A percentile compares a stretch with the other conserved stretches of the same genome.
These are phyloP conservation scores for Ptychobarbus kaznakovi DNA, from an alignment of 2,797 vertebrate genomes.

Conservation along the genomic window DNA sequence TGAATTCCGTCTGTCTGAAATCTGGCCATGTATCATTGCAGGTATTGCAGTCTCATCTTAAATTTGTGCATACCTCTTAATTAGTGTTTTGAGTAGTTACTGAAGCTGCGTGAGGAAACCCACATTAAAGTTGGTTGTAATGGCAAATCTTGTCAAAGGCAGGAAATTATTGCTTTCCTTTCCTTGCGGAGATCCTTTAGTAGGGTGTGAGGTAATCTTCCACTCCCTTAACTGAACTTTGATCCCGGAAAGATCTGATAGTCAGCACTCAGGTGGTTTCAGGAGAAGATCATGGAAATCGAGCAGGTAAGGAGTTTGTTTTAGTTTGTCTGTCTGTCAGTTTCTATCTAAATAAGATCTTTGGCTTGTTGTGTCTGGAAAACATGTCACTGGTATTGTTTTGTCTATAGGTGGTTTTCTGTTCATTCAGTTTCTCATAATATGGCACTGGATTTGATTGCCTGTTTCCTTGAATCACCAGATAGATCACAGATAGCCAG, in stretches of 20 bases:
- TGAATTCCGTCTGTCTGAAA: neutral
- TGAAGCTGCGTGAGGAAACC: neutral
- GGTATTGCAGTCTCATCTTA: neutral
- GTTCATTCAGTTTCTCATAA: neutral
- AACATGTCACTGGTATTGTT: neutral
- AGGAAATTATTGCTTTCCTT: constrained; percentile 41
- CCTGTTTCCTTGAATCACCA: constrained; percentile 22
- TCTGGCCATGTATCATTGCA: neutral
- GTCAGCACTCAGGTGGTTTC: constrained; percentile 31
- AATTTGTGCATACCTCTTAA: constrained; percentile 5
- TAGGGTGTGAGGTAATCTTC: constrained; percentile 30
- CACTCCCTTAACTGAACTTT: constrained; percentile 52
- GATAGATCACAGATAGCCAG: constrained; percentile 6
- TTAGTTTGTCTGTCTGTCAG: neutral
- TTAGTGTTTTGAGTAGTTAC: neutral
- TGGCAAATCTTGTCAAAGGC: constrained; percentile 15
- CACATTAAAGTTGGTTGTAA: constrained; percentile 27
- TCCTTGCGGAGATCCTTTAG: constrained; percentile 33
- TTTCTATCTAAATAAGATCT: neutral
- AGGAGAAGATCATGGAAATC: constrained; percentile 45
- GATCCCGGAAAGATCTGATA: constrained; percentile 52
- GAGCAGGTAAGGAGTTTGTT: constrained; percentile 34
- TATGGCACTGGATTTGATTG: neutral
- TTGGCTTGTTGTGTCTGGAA: neutral
- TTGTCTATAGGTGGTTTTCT: constrained; percentile 22